Percentiles rank a stretch among this genome's conserved stretches.
phyloP scores from a whole-genome alignment of 2,113 vertebrate genomes.

The Hyaena hyaena region DNA sequence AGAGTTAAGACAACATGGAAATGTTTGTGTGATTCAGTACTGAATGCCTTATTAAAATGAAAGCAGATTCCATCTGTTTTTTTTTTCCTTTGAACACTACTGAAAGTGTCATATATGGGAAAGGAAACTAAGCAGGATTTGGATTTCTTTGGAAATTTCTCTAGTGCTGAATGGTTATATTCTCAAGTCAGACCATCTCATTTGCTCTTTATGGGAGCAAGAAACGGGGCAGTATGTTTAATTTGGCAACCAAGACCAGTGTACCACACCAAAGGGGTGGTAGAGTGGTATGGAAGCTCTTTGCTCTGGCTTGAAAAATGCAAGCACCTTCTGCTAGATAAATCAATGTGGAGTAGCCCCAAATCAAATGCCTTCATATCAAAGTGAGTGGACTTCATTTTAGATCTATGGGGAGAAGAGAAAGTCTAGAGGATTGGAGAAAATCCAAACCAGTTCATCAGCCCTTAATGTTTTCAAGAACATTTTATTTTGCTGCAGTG shows the following conservation, averaged over 20 bases:
- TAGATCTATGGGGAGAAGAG: constrained; percentile 72
- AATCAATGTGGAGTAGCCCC: constrained; percentile 9
- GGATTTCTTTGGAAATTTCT: constrained; percentile 44
- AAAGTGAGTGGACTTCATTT: constrained; percentile 75
- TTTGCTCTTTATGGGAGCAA: neutral
- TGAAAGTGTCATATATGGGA: neutral
- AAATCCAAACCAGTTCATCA: constrained; percentile 85
- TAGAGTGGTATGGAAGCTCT: neutral
- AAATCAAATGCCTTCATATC: constrained; percentile 68
- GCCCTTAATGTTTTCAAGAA: constrained; percentile 85
- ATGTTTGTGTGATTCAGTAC: neutral
- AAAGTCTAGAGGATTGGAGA: constrained; percentile 81
- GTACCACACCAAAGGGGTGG: neutral
- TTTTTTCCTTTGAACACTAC: no score
- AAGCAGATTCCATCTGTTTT: neutral
- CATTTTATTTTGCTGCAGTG: constrained; percentile 82
- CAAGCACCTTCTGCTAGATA: constrained; percentile 48
- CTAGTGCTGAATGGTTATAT: neutral
- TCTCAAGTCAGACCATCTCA: neutral
- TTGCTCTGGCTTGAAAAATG: constrained; percentile 60
- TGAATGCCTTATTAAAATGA: neutral
- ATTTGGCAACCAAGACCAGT: neutral
- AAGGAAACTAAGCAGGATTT: constrained; percentile 12
- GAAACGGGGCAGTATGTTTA: neutral
- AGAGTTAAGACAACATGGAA: neutral